Percentiles rank a stretch among this genome's conserved stretches.
Evolutionary conservation across 1,140 invertebrate genomes (phyloP).

Genomic region (Linepithema humile): DNA sequence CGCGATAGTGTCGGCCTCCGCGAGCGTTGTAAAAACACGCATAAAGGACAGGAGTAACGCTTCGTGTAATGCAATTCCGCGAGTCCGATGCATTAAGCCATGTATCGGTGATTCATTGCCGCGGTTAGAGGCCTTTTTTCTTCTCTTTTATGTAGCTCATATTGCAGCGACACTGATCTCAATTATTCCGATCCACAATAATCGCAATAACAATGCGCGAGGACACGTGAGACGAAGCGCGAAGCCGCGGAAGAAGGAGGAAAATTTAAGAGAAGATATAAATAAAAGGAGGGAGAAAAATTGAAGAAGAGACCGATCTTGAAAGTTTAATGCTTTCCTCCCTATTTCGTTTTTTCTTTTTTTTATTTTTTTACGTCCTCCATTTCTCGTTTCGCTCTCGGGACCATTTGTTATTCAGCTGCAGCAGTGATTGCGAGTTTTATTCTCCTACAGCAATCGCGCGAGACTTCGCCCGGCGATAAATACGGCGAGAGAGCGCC

Average conservation of each 20-base stretch:
- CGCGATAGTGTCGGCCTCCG: conserved; percentile 25
- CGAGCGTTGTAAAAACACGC: conserved; percentile 21
- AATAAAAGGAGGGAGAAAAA: no score
- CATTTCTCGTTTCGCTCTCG: background rate
- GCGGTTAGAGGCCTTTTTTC: background rate
- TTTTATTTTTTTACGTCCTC: background rate
- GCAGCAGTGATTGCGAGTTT: conserved; percentile 9
- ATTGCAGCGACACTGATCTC: background rate
- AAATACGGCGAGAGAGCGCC: background rate
- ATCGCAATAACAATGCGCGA: conserved; percentile 4
- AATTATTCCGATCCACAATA: conserved; percentile 8
- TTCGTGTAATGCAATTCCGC: background rate
- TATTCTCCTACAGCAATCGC: background rate
- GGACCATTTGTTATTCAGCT: conserved; percentile 6
- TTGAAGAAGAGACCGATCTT: no score
- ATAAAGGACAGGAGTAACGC: conserved; percentile 3
- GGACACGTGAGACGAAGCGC: background rate
- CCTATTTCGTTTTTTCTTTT: conserved; percentile 27
- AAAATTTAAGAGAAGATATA: no score
- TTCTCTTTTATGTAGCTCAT: background rate
- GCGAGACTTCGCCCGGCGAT: background rate
- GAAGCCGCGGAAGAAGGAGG: background rate
- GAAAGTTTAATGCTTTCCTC: conserved; percentile 22
- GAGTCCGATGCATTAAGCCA: conserved; percentile 30
- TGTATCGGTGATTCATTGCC: conserved; percentile 35